A percentile compares a stretch with the other conserved stretches of the same genome.
Conservation (phyloP, 2,113 vertebrate genomes). For the Melanostigma gelatinosum region DNA sequence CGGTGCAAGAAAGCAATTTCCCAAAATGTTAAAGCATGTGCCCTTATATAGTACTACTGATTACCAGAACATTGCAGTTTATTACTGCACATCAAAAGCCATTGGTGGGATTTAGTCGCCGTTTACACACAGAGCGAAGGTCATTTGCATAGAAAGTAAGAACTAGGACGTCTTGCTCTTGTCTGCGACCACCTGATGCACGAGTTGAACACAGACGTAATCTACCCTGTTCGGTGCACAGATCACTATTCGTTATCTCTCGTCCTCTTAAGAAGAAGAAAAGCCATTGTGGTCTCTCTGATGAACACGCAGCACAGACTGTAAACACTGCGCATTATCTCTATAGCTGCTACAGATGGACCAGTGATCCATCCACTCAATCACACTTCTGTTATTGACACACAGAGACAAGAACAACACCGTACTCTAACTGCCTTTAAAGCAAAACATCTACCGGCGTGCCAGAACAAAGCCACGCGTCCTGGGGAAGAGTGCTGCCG, state of each 20-base stretch:
- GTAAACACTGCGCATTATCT: conserved; percentile 46
- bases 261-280: conserved; percentile 25
- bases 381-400: conserved; percentile 49
- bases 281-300: conserved; percentile 42
- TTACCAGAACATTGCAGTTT: background rate
- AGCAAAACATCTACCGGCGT: background rate
- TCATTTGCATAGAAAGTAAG: conserved; percentile 27
- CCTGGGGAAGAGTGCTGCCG: background rate
- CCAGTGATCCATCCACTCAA: conserved; percentile 40
- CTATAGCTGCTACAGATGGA: conserved; percentile 53
- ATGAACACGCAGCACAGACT: conserved; percentile 44
- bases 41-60: background rate
- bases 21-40: background rate
- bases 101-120: conserved; percentile 5
- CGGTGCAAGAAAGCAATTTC: background rate
- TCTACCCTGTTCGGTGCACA: conserved; percentile 11
- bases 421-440: conserved; percentile 21
- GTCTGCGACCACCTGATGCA: background rate
- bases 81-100: conserved; percentile 2
- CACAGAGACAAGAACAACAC: conserved; percentile 40
- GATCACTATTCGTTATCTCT: conserved; percentile 50
- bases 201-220: conserved; percentile 33
- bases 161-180: background rate
- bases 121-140: conserved; percentile 6
- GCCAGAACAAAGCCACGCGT: conserved; percentile 29